phyloP scores from a whole-genome alignment of 2,113 vertebrate genomes.

The Athene cunicularia region DNA sequence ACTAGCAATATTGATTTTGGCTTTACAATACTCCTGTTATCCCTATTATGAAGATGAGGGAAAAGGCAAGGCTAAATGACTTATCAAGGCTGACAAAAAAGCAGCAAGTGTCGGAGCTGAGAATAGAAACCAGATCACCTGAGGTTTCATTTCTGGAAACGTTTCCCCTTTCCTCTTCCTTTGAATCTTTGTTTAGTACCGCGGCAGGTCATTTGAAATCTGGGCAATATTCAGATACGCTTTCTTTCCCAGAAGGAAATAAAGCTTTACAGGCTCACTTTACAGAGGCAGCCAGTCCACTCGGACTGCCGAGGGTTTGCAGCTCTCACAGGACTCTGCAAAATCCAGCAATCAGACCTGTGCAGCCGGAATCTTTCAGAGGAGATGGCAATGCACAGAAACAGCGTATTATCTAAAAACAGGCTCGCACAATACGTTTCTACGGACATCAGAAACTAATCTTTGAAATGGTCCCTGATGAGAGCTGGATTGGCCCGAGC shows the following conservation, averaged over 20 bases:
- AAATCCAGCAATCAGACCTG: slow-evolving; percentile 55
- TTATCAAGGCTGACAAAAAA: slow-evolving; percentile 24
- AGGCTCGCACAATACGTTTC: background rate
- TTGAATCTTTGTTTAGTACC: background rate
- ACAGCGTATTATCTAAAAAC: background rate
- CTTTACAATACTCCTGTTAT: slow-evolving; percentile 31
- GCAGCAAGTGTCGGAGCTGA: background rate
- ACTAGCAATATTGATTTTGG: slow-evolving; percentile 14
- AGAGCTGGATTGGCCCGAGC: background rate
- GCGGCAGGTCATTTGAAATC: slow-evolving; percentile 12
- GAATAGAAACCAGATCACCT: slow-evolving; percentile 59
- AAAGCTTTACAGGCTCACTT: slow-evolving; percentile 44
- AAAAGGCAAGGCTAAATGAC: slow-evolving; percentile 19
- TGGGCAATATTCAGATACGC: slow-evolving; percentile 10
- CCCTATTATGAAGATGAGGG: background rate
- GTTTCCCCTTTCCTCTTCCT: background rate
- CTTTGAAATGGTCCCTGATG: slow-evolving; percentile 54
- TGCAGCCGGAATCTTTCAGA: background rate
- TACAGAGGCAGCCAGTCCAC: background rate
- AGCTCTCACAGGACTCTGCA: slow-evolving; percentile 34
- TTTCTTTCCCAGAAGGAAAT: slow-evolving; percentile 54
- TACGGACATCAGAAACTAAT: slow-evolving; percentile 56
- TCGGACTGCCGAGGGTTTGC: slow-evolving; percentile 25
- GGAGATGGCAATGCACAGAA: slow-evolving; percentile 3
- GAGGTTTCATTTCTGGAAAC: slow-evolving; percentile 36